Evolutionary conservation across 2,113 vertebrate species (phyloP).

Genomic region (Choloepus hoffmanni): DNA sequence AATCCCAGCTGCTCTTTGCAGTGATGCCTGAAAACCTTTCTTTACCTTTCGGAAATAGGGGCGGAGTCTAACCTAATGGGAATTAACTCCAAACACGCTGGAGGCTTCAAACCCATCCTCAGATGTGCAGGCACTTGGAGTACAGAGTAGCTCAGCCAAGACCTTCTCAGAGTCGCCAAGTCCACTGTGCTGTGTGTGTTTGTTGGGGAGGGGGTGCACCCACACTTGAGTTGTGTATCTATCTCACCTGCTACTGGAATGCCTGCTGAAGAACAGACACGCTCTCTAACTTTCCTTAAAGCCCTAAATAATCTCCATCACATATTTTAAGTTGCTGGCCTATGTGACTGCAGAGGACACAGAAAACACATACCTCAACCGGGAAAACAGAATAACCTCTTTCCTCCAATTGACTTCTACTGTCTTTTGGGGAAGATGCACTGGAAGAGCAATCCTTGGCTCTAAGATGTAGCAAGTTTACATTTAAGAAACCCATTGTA

Average conservation of each 20-base stretch:
- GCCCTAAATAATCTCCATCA: background rate
- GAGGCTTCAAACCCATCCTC: constrained; percentile 53
- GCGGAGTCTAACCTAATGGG: constrained; percentile 74
- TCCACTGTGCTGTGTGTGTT: background rate
- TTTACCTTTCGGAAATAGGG: constrained; percentile 79
- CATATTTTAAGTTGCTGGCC: background rate
- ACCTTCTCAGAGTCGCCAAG: constrained; percentile 23
- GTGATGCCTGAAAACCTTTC: constrained; percentile 70
- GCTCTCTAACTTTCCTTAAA: constrained; percentile 51
- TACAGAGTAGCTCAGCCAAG: constrained; percentile 30
- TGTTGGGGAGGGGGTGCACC: background rate
- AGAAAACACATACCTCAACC: background rate
- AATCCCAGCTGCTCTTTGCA: constrained; percentile 77
- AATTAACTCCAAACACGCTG: constrained; percentile 81
- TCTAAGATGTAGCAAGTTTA: background rate
- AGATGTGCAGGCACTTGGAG: constrained; percentile 46
- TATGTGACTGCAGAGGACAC: background rate
- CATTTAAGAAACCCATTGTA: constrained; percentile 49
- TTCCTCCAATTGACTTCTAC: background rate
- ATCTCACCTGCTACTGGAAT: constrained; percentile 33
- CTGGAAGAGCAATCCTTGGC: background rate
- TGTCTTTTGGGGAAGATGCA: background rate
- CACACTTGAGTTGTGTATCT: background rate
- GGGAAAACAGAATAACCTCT: background rate
- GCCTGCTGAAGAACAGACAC: background rate